Evolutionary conservation across 2,113 vertebrate species (phyloP).

Genomic region (Spea bombifrons): DNA sequence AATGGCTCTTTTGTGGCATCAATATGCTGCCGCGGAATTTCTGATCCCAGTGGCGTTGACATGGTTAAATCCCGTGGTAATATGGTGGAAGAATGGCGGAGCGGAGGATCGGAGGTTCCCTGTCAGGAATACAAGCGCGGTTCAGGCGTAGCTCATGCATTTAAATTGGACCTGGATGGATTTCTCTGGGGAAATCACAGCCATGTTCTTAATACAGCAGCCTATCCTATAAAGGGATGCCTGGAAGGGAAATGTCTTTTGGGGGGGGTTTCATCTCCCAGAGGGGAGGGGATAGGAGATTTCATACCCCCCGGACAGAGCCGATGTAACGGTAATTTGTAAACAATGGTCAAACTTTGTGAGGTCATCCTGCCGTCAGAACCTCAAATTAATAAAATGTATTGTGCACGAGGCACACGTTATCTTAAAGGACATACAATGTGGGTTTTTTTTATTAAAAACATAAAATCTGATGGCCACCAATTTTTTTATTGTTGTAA

Average conservation of each 20-base stretch:
- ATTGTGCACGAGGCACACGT: background rate
- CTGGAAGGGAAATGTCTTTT: conserved; percentile 11
- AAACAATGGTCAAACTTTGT: conserved; percentile 2
- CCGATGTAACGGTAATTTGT: conserved; percentile 30
- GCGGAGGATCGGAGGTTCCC: background rate
- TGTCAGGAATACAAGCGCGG: background rate
- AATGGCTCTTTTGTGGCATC: too few relatives aligned
- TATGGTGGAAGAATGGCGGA: background rate
- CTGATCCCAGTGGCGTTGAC: background rate
- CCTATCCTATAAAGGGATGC: conserved; percentile 15
- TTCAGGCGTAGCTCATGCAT: conserved; percentile 10
- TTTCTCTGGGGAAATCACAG: conserved; percentile 33
- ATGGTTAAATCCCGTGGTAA: background rate
- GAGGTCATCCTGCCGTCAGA: conserved; percentile 5
- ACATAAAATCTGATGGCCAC: too few relatives aligned
- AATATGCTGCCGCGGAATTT: background rate
- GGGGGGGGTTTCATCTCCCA: background rate
- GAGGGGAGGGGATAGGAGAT: background rate
- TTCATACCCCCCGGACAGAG: background rate
- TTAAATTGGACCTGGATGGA: conserved; percentile 1
- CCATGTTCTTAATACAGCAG: conserved; percentile 8
- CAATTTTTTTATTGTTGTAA: too few relatives aligned
- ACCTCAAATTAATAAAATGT: background rate
- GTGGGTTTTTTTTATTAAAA: too few relatives aligned
- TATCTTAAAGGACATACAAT: too few relatives aligned